Percentiles rank a stretch among this genome's conserved stretches.
phyloP scores from a whole-genome alignment of 2,888 invertebrate genomes.

The Acanthoscelides obtectus region DNA sequence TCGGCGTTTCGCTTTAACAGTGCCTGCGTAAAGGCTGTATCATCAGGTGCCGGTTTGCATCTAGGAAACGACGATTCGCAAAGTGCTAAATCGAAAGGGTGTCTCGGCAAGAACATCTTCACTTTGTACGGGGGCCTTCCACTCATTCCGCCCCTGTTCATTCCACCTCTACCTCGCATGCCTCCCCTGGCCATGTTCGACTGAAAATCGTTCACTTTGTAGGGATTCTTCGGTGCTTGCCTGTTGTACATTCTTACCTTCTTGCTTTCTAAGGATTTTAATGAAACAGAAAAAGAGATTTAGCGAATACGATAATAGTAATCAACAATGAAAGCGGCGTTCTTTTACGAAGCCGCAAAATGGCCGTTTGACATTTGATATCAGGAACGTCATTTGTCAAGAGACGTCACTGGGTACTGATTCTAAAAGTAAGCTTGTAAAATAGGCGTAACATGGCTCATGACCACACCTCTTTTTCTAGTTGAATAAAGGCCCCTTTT shows the following conservation, averaged over 20 bases:
- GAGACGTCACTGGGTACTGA: too few relatives aligned
- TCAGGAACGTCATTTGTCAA: too few relatives aligned
- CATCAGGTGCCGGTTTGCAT: slow-evolving; percentile 77
- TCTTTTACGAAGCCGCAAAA: neutral
- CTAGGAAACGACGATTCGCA: slow-evolving; percentile 88
- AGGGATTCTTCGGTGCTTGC: neutral
- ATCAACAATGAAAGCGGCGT: neutral
- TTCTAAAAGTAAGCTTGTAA: too few relatives aligned
- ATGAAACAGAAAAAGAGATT: neutral
- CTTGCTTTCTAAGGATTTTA: neutral
- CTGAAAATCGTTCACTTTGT: neutral
- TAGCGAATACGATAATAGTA: neutral
- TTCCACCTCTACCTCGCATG: slow-evolving; percentile 57
- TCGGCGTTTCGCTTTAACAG: slow-evolving; percentile 89
- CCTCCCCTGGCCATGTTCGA: slow-evolving; percentile 67
- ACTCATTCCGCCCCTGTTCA: slow-evolving; percentile 61
- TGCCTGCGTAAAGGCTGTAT: slow-evolving; percentile 81
- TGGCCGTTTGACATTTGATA: too few relatives aligned
- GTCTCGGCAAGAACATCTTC: slow-evolving; percentile 63
- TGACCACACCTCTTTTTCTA: too few relatives aligned
- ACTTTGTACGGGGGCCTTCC: slow-evolving; percentile 62
- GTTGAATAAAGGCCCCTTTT: too few relatives aligned
- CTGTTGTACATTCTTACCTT: neutral
- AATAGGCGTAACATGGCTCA: too few relatives aligned
- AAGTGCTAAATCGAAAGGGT: slow-evolving; percentile 82